phyloP scores from a whole-genome alignment of 2,797 vertebrate species.

The Pangasius mekongensis region DNA sequence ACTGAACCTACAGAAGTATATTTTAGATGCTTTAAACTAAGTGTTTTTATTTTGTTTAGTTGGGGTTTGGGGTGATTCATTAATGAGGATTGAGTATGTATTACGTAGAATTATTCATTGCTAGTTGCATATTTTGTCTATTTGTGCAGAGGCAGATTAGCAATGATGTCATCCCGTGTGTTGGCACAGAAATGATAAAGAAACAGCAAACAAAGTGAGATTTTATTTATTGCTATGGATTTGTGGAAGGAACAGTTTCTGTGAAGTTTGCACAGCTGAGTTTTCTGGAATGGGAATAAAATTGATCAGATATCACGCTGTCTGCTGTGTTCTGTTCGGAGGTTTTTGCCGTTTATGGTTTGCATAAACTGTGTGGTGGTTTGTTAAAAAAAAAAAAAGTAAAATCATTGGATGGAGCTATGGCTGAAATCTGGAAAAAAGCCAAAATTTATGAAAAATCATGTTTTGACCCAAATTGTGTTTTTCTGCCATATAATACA shows the following conservation, averaged over 20 bases:
- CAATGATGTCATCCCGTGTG: conserved; percentile 55
- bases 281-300: conserved; percentile 33
- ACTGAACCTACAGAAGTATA: conserved; percentile 36
- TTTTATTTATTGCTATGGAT: conserved; percentile 45
- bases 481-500: background rate
- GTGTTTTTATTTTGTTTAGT: conserved; percentile 29
- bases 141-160: conserved; percentile 36
- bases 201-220: conserved; percentile 40
- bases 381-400: background rate
- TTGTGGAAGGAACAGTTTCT: conserved; percentile 44
- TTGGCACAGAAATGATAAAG: conserved; percentile 38
- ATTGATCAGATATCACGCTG: conserved; percentile 18
- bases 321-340: conserved; percentile 13
- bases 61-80: no score
- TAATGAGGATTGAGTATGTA: conserved; percentile 29
- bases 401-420: background rate
- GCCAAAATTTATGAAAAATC: background rate
- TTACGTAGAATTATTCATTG: conserved; percentile 24
- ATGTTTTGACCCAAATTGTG: background rate
- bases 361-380: background rate
- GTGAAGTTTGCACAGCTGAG: conserved; percentile 52
- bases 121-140: conserved; percentile 41
- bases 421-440: background rate
- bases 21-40: conserved; percentile 34
- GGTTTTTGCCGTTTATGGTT: background rate